Conservation (phyloP, 1,140 invertebrate species). For the Trachymyrmex cornetzi region DNA sequence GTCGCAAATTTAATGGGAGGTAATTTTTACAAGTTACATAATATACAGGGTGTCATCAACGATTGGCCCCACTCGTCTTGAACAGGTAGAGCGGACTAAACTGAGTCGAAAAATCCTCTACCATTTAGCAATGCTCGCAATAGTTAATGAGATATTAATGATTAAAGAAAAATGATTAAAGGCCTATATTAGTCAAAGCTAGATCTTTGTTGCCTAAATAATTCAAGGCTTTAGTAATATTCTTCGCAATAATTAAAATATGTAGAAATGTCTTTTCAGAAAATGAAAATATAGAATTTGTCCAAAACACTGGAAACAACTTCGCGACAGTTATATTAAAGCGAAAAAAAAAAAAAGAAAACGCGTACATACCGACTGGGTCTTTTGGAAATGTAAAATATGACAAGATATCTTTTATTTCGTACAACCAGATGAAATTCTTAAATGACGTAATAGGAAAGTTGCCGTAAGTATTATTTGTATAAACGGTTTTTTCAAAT, state of each 20-base stretch:
- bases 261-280: too few relatives aligned
- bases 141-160: too few relatives aligned
- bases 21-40: not conserved
- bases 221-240: too few relatives aligned
- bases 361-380: conserved; percentile 19
- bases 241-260: too few relatives aligned
- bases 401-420: conserved; percentile 2
- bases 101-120: too few relatives aligned
- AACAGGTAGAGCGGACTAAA: too few relatives aligned
- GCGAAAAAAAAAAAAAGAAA: conserved; percentile 29
- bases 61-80: too few relatives aligned
- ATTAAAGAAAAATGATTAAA: too few relatives aligned
- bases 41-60: too few relatives aligned
- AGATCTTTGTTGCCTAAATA: too few relatives aligned
- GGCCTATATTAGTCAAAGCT: too few relatives aligned
- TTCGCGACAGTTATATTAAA: conserved; percentile 7
- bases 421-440: conserved; percentile 20
- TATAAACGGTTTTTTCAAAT: not conserved
- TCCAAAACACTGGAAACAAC: conserved; percentile 23
- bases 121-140: too few relatives aligned
- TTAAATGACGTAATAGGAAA: conserved; percentile 21
- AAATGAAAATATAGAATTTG: conserved; percentile 18
- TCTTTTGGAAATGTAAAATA: conserved; percentile 11
- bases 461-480: not conserved
- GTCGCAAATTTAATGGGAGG: conserved; percentile 22